Base-by-base conservation (phyloP, 2,888 invertebrate genomes). In the Drosophila leonis region DNA sequence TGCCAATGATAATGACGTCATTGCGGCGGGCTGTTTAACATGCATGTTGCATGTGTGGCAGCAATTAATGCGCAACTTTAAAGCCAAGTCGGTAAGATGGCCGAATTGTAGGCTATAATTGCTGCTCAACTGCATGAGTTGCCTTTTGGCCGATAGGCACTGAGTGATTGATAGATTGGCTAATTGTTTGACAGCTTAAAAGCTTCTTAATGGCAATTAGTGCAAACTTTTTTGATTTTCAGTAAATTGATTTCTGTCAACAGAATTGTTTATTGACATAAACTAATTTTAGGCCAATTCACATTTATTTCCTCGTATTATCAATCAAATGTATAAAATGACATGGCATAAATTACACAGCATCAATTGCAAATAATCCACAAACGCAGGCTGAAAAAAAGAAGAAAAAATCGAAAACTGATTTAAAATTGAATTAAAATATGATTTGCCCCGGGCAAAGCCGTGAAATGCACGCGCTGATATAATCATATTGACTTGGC, bases 1-100 rank as follows among this genome's bases (percentile, higher is more conserved):
- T 66, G 66, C 70, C 73, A 81, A 66, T 62, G 87, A 66, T 79
- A 84, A 87, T 85, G 84, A 87, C 84, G 89, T 87, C 89, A 82
- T 79, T 83, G 84, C 60, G 84, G 88, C 41, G 48, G 44, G 31
- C 12, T 44, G 46, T 29, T 68, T 56, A 61, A 54, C 56, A 62
- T 78, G 39, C 49, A 51, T 61, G 39, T 75, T 71, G 80, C 77
- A 75, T 78, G 80, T 57, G 24, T n/a, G 51, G 13, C 46, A 33
- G 31, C 72, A 62, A 63, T 78, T 65, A 67, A 66, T 31, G 46
- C 31, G n/a, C 46, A 12, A 67, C 44, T 70, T 75, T 62, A 64
- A 64, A 71, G 54, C 33, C 46, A 46, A 65, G 60, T 39, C 41
- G 1, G 20, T 9, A 9, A 33, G 6, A 13, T 18, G 6, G 33